Percentiles rank a stretch among this genome's conserved stretches.
Conservation (phyloP, 2,113 vertebrate species). For the Actenoides hombroni region DNA sequence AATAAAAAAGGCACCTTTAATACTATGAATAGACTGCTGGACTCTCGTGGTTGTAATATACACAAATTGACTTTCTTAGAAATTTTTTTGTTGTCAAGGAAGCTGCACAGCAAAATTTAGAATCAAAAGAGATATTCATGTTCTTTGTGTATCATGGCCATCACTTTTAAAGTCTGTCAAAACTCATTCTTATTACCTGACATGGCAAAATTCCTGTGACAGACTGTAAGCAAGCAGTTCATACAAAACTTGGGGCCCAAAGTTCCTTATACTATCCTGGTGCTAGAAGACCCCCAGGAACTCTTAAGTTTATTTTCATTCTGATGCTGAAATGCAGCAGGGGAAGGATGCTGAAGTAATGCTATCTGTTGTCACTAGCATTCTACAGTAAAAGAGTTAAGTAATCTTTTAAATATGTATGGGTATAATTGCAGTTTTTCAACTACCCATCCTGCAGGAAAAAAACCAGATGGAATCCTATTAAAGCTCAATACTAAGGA, state of each 20-base stretch:
- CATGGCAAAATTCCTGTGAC: background rate
- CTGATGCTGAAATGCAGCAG: background rate
- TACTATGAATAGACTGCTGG: background rate
- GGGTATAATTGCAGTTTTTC: background rate
- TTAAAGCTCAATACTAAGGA: background rate
- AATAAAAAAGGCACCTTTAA: background rate
- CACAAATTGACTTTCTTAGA: background rate
- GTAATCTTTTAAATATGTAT: background rate
- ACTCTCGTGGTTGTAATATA: background rate
- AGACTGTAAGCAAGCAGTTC: background rate
- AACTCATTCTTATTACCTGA: background rate
- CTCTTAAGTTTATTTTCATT: background rate
- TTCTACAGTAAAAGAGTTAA: background rate
- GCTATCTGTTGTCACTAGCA: background rate
- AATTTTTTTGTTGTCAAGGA: background rate
- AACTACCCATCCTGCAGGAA: background rate
- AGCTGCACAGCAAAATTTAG: background rate
- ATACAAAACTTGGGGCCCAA: background rate
- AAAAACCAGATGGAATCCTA: background rate
- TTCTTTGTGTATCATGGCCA: background rate
- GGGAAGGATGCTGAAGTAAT: background rate
- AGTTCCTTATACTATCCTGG: background rate
- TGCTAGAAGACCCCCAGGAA: background rate
- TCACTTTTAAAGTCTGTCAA: background rate
- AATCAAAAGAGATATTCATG: background rate